A percentile compares a stretch with the other conserved stretches of the same genome.
These are phyloP conservation scores for Caenorhabditis wallacei DNA, from an alignment of 2,888 invertebrate genomes.

Conservation along the genomic window DNA sequence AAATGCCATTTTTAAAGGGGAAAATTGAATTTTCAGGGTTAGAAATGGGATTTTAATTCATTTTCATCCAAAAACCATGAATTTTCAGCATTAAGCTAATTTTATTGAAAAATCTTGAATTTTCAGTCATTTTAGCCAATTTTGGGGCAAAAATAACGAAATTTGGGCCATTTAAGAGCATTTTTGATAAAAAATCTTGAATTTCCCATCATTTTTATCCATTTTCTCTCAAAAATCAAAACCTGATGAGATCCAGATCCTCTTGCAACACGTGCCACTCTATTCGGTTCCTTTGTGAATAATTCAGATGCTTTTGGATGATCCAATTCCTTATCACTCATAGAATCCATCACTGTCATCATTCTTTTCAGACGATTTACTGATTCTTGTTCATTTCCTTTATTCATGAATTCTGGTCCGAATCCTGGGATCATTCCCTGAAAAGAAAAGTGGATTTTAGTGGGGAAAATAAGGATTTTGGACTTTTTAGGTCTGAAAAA, in stretches of 20 bases:
- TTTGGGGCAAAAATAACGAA: not conserved
- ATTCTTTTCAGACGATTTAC: slow-evolving; percentile 96
- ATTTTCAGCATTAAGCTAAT: not conserved
- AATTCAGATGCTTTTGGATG: slow-evolving; percentile 95
- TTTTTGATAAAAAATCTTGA: too few relatives aligned
- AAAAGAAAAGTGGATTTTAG: slow-evolving; percentile 13
- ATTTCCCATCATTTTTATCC: not conserved
- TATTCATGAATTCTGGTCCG: slow-evolving; percentile 94
- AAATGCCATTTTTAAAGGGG: too few relatives aligned
- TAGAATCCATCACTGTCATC: slow-evolving; percentile 99
- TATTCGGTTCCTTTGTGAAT: slow-evolving; percentile 93
- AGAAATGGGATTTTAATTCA: not conserved
- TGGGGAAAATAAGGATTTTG: not conserved
- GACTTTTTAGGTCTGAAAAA: not conserved
- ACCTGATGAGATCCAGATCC: slow-evolving; percentile 85
- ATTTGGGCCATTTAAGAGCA: too few relatives aligned
- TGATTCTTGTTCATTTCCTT: slow-evolving; percentile 99
- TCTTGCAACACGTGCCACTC: slow-evolving; percentile 91
- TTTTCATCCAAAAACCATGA: not conserved
- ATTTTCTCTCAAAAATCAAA: slow-evolving; percentile 3
- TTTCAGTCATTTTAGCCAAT: too few relatives aligned
- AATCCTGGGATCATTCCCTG: slow-evolving; percentile 99
- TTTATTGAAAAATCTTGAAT: not conserved
- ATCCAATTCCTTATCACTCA: slow-evolving; percentile 98
- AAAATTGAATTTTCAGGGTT: not conserved